Conservation (phyloP, 2,113 vertebrate species). For the Zosterops japonicus region DNA sequence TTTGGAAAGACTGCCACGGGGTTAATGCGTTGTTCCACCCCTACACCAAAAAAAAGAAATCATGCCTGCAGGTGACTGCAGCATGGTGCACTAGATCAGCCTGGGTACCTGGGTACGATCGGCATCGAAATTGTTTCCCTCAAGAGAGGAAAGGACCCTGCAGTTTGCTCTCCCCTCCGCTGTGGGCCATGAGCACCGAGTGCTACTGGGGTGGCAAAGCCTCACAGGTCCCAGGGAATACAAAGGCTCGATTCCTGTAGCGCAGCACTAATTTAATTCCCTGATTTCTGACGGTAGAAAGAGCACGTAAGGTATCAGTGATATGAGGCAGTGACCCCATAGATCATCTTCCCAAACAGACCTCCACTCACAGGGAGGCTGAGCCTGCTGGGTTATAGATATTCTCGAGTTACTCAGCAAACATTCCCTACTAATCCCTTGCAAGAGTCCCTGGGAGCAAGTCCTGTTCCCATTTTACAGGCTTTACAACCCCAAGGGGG, state of each 20-base stretch:
- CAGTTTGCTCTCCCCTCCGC: background rate
- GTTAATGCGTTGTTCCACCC: background rate
- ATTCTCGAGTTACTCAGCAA: background rate
- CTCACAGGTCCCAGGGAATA: background rate
- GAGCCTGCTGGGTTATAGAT: background rate
- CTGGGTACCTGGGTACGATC: background rate
- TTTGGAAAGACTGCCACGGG: background rate
- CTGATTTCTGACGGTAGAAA: rapidly evolving
- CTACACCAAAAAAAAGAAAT: background rate
- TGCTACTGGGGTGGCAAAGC: background rate
- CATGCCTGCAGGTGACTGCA: background rate
- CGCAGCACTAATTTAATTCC: background rate
- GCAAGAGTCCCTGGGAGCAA: background rate
- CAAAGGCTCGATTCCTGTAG: background rate
- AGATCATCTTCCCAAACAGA: background rate
- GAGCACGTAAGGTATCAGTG: background rate
- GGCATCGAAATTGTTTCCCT: background rate
- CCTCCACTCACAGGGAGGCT: background rate
- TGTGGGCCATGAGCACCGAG: background rate
- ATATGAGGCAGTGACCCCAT: background rate
- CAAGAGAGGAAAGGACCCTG: background rate
- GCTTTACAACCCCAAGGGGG: background rate
- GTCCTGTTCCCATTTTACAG: background rate
- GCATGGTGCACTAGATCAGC: background rate
- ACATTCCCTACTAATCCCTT: background rate